Evolutionary conservation across 2,113 vertebrate genomes (phyloP).

Genomic region (Anarhynchus alexandrinus): DNA sequence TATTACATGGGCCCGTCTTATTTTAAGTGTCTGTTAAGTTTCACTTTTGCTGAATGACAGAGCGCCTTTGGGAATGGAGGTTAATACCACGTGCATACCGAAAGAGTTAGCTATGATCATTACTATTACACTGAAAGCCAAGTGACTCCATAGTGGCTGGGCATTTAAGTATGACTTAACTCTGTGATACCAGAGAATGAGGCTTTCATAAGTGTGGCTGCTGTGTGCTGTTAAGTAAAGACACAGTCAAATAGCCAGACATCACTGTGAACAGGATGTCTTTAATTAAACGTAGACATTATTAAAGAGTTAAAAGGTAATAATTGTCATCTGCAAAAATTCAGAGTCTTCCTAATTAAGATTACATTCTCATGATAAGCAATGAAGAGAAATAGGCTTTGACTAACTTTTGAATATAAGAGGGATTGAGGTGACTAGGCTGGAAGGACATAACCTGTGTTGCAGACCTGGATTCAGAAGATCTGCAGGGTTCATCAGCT

Average conservation of each 20-base stretch:
- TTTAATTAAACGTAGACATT: neutral
- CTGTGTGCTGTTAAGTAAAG: neutral
- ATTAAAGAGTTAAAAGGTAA: neutral
- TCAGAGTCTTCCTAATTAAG: neutral
- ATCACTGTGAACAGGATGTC: neutral
- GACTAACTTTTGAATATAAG: neutral
- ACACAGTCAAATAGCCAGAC: neutral
- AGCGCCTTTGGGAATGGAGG: neutral
- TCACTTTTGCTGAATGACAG: neutral
- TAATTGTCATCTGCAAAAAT: neutral
- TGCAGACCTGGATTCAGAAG: neutral
- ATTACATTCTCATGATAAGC: neutral
- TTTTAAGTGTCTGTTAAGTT: neutral
- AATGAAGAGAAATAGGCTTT: neutral
- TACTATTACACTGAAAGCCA: neutral
- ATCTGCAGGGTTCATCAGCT: neutral
- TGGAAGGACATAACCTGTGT: neutral
- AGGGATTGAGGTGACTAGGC: neutral
- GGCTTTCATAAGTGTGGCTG: neutral
- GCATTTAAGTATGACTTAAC: neutral
- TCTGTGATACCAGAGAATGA: neutral
- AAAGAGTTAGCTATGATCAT: neutral
- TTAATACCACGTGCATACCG: neutral
- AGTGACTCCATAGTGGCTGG: neutral
- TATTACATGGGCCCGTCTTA: neutral